These are phyloP conservation scores for Invenusta paracnida DNA, from an alignment of 2,888 invertebrate genomes.

Conservation along the genomic window DNA sequence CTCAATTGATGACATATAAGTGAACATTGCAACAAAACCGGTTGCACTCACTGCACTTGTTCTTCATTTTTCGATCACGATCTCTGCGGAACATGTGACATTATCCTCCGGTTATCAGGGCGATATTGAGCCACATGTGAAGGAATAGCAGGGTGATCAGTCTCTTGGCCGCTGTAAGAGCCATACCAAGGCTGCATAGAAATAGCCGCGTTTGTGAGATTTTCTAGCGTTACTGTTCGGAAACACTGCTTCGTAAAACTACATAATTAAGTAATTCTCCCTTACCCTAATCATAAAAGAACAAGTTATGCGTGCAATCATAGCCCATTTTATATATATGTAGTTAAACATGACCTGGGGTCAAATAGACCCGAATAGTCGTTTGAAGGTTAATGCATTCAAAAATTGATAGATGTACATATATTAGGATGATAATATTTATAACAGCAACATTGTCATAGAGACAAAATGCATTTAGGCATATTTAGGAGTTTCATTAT, in stretches of 20 bases:
- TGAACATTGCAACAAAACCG: not conserved
- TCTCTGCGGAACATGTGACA: not conserved
- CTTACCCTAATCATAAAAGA: too few relatives aligned
- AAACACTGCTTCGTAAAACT: not conserved
- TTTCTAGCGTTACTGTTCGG: not conserved
- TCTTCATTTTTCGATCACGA: conserved; percentile 17
- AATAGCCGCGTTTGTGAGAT: not conserved
- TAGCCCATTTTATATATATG: not conserved
- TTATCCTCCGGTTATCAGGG: not conserved
- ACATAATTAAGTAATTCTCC: too few relatives aligned
- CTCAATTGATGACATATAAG: conserved; percentile 35
- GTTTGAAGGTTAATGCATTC: not conserved
- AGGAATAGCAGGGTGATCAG: not conserved
- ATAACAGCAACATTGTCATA: too few relatives aligned
- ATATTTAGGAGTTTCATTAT: too few relatives aligned
- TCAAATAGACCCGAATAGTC: not conserved
- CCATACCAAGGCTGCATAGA: not conserved
- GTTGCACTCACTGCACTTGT: not conserved
- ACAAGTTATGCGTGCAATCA: not conserved
- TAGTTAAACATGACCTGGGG: not conserved
- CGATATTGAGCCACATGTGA: not conserved
- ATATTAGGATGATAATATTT: too few relatives aligned
- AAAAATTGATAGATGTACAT: not conserved
- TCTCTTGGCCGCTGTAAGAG: not conserved
- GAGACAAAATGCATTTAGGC: too few relatives aligned